Percentiles rank a stretch among this genome's conserved stretches.
Conservation (phyloP, 2,797 vertebrate species). For the Pogonophryne albipinna region DNA sequence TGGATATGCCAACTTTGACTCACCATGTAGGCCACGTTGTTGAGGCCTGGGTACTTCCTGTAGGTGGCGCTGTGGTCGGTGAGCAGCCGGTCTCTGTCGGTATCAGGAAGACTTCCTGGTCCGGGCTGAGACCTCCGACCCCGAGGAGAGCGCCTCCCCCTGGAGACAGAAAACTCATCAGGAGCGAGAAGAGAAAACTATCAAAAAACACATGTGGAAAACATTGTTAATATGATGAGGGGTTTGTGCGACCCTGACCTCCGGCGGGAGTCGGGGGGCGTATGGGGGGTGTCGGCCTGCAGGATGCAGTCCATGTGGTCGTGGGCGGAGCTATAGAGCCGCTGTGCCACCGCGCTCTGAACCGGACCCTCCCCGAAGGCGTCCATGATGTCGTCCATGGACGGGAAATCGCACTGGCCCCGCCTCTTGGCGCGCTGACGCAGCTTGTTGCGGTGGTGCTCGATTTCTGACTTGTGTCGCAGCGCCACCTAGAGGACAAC, state of each 20-base stretch:
- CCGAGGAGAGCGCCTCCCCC: slow-evolving; percentile 92
- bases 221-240: too few relatives aligned
- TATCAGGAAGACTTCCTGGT: slow-evolving; percentile 90
- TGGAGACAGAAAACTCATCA: slow-evolving; percentile 56
- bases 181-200: too few relatives aligned
- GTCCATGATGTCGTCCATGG: slow-evolving; percentile 93
- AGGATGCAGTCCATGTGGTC: slow-evolving; percentile 98
- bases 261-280: slow-evolving; percentile 90
- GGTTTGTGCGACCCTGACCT: slow-evolving; percentile 81
- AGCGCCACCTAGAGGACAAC: slow-evolving; percentile 87
- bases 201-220: too few relatives aligned
- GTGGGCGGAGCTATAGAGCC: slow-evolving; percentile 94
- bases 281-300: slow-evolving; percentile 88
- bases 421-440: slow-evolving; percentile 95
- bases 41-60: slow-evolving; percentile 95
- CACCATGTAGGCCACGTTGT: slow-evolving; percentile 97
- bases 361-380: slow-evolving; percentile 92
- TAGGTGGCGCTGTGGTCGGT: slow-evolving; percentile 94
- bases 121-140: slow-evolving; percentile 90
- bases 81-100: slow-evolving; percentile 91
- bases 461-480: slow-evolving; percentile 97
- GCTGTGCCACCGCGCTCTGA: slow-evolving; percentile 82
- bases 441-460: slow-evolving; percentile 97
- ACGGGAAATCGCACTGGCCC: slow-evolving; percentile 96
- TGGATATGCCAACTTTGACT: slow-evolving; percentile 44